Conservation (phyloP, 2,113 vertebrate genomes). For the Phalacrocorax carbo region DNA sequence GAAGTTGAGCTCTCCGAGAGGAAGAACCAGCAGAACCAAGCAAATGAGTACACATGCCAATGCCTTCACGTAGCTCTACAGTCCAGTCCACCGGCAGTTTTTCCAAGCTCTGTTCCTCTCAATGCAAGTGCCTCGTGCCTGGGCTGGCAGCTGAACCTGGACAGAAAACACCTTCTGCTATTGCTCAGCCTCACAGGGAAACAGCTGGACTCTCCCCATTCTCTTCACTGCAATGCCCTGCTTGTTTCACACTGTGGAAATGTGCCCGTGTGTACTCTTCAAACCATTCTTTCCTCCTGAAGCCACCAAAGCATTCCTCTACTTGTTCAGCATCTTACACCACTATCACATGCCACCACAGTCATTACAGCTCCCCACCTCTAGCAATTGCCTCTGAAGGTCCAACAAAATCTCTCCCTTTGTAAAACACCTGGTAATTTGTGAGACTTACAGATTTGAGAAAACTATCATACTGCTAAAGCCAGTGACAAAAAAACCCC, state of each 20-base stretch:
- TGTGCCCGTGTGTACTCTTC: not conserved
- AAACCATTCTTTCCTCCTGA: not conserved
- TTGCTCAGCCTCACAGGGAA: not conserved
- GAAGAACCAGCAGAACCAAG: not conserved
- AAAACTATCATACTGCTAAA: not conserved
- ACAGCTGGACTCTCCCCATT: not conserved
- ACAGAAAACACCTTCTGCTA: not conserved
- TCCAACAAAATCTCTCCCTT: not conserved
- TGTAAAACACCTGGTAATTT: not conserved
- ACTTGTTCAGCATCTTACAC: not conserved
- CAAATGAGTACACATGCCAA: fast-evolving
- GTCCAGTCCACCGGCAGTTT: not conserved
- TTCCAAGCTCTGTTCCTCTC: not conserved
- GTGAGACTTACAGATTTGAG: not conserved
- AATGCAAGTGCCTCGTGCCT: not conserved
- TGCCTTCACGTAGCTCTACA: not conserved
- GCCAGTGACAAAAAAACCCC: not conserved
- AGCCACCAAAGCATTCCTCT: not conserved
- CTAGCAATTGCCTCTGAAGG: not conserved
- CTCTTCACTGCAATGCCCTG: not conserved
- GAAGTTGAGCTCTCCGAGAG: not conserved
- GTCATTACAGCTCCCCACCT: not conserved
- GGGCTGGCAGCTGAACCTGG: not conserved
- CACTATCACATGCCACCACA: not conserved
- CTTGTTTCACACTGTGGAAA: not conserved